Conservation (phyloP, 2,113 vertebrate species). For the Pongo pygmaeus region DNA sequence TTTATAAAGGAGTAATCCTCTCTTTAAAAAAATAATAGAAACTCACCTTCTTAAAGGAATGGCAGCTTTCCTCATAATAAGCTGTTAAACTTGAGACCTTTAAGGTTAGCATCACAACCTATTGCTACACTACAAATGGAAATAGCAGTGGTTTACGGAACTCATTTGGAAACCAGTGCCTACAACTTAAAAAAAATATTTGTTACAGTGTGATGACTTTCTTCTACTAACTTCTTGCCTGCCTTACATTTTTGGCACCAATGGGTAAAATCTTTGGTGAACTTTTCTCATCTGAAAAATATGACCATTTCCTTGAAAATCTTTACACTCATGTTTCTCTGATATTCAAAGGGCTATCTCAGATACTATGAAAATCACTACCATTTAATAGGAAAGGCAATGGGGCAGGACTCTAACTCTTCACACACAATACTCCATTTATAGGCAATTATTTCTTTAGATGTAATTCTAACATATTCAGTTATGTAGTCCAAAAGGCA, state of each 20-base stretch:
- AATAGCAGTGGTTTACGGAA: background rate
- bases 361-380: background rate
- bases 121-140: background rate
- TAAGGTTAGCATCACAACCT: background rate
- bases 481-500: background rate
- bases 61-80: background rate
- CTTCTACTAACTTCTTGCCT: background rate
- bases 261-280: background rate
- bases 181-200: background rate
- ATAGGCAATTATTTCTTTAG: background rate
- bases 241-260: background rate
- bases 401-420: background rate
- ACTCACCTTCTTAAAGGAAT: background rate
- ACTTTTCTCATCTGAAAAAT: background rate
- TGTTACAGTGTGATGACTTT: background rate
- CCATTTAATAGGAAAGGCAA: background rate
- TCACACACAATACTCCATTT: background rate
- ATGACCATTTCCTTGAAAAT: background rate
- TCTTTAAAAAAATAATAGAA: background rate
- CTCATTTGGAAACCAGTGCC: background rate
- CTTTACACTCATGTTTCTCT: background rate
- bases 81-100: background rate
- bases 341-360: background rate
- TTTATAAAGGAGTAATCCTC: background rate
- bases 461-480: background rate